Evolutionary conservation across 37 sponge, comb jelly and placozoan species (phyloP).

Genomic region (Axinella damicornis): DNA sequence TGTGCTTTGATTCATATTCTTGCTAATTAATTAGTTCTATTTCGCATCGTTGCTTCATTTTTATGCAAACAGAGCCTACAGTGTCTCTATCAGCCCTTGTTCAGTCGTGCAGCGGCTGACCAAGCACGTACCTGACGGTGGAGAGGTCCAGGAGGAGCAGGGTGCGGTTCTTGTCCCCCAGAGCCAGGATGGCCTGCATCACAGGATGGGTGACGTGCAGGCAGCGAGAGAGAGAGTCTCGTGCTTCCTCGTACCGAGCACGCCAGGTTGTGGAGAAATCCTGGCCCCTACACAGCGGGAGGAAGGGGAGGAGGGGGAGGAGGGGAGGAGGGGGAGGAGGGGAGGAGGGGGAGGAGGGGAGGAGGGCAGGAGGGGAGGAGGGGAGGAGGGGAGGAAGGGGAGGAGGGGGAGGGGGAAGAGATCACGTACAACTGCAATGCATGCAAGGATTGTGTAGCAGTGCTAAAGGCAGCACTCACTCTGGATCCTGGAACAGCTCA

Average conservation of each 20-base stretch:
- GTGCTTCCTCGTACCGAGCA: slow-evolving; percentile 67
- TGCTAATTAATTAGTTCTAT: too few relatives aligned
- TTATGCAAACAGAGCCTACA: too few relatives aligned
- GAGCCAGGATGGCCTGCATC: slow-evolving; percentile 69
- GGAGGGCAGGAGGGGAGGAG: too few relatives aligned
- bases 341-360: too few relatives aligned
- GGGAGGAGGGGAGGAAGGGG: too few relatives aligned
- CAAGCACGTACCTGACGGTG: slow-evolving; percentile 50
- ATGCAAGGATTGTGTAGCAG: too few relatives aligned
- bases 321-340: too few relatives aligned
- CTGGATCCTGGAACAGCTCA: slow-evolving; percentile 57
- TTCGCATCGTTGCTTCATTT: too few relatives aligned
- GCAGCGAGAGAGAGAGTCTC: slow-evolving; percentile 32
- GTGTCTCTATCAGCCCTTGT: background rate
- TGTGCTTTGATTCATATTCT: too few relatives aligned
- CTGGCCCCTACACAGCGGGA: slow-evolving; percentile 78
- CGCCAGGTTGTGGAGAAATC: slow-evolving; percentile 96
- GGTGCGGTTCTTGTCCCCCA: slow-evolving; percentile 76
- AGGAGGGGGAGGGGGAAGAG: too few relatives aligned
- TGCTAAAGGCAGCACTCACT: slow-evolving; percentile 37
- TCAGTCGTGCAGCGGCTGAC: background rate
- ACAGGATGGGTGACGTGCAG: slow-evolving; percentile 89
- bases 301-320: too few relatives aligned
- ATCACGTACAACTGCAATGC: too few relatives aligned
- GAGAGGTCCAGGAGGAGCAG: slow-evolving; percentile 73